A percentile compares a stretch with the other conserved stretches of the same genome.
Conservation (phyloP, 2,113 vertebrate species). For the Sceloporus tristichus region DNA sequence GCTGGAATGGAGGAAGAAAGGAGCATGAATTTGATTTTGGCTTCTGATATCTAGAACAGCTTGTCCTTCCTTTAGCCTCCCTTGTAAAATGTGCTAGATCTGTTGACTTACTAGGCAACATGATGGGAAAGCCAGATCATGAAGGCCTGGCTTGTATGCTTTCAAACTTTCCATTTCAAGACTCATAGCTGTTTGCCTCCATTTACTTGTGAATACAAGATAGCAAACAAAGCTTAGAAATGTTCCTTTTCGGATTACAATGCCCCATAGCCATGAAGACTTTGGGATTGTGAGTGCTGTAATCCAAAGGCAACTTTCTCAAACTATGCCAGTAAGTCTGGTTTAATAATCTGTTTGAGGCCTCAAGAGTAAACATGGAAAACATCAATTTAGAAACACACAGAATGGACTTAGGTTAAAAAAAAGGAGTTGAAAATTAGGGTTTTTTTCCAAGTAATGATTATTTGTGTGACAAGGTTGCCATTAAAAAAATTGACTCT, state of each 20-base stretch:
- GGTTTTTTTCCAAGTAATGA: neutral
- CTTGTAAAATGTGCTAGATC: constrained; percentile 13
- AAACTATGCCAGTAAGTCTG: neutral
- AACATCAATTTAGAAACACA: too few species aligned
- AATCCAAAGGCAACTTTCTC: neutral
- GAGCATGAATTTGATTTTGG: neutral
- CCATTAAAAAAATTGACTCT: too few species aligned
- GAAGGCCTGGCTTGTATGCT: neutral
- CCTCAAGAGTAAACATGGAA: too few species aligned
- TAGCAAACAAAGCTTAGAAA: neutral
- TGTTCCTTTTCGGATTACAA: too few species aligned
- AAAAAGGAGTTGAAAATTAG: neutral
- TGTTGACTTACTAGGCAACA: neutral
- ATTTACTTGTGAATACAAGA: neutral
- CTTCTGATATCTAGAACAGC: constrained; percentile 10
- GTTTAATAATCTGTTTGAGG: too few species aligned
- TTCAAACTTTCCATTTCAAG: neutral
- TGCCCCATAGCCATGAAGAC: neutral
- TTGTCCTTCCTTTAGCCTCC: neutral
- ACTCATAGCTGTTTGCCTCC: neutral
- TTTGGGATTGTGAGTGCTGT: neutral
- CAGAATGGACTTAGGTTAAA: too few species aligned
- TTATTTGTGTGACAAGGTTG: neutral
- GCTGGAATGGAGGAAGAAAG: neutral
- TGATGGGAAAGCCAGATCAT: constrained; percentile 13